Evolutionary conservation across 2,797 vertebrate genomes (phyloP).

Genomic region (Cynopterus sphinx): DNA sequence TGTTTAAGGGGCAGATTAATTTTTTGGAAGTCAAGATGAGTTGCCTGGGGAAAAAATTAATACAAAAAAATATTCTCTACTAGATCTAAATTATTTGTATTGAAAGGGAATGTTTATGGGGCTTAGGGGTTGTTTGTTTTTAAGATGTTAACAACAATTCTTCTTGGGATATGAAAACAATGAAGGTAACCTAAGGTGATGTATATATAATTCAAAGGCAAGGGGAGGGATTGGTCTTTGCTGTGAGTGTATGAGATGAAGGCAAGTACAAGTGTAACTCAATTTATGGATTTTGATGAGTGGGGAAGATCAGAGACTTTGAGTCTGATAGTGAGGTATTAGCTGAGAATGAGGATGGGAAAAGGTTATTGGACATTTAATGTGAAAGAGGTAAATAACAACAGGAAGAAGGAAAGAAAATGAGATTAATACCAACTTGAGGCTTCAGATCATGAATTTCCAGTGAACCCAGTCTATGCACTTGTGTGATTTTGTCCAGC

Average conservation of each 20-base stretch:
- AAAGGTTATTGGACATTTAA: background rate
- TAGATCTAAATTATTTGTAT: slow-evolving; percentile 37
- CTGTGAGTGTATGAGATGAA: background rate
- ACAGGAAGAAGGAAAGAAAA: background rate
- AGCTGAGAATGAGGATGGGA: background rate
- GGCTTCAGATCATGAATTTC: background rate
- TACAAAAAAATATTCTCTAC: slow-evolving; percentile 3
- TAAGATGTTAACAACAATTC: slow-evolving; percentile 24
- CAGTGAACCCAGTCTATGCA: background rate
- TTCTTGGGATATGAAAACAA: background rate
- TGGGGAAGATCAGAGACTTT: background rate
- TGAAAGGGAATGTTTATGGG: background rate
- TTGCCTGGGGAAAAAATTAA: background rate
- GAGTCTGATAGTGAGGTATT: background rate
- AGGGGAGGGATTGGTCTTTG: background rate
- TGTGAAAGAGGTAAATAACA: background rate
- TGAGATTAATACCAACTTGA: background rate
- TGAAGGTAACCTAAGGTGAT: background rate
- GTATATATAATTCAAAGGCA: background rate
- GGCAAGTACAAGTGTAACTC: background rate
- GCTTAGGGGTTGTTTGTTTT: background rate
- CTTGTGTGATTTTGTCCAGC: background rate
- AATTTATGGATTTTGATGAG: background rate
- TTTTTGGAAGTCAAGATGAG: background rate
- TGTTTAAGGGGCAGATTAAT: background rate